Conservation (phyloP, 2,113 vertebrate species). For the Carassius gibelio region DNA sequence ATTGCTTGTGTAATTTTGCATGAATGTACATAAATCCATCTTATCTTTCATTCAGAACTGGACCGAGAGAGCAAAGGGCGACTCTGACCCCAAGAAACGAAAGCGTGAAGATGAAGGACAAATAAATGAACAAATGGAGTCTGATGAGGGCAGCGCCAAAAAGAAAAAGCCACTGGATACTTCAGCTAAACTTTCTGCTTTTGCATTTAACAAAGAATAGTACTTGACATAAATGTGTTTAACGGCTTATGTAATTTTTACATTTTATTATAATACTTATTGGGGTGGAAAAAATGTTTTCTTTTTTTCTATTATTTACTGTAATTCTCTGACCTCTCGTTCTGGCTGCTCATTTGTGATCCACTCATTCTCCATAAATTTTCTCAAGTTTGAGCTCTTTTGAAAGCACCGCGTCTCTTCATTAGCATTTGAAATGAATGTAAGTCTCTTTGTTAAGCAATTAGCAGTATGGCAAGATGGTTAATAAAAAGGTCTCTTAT, state of each 20-base stretch:
- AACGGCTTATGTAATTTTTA: not conserved
- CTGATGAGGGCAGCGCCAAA: constrained; percentile 74
- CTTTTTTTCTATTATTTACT: not conserved
- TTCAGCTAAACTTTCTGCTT: constrained; percentile 82
- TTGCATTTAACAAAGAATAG: constrained; percentile 87
- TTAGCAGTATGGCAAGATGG: not conserved
- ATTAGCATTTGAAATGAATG: constrained; percentile 31
- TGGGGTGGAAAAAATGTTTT: not conserved
- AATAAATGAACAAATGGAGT: constrained; percentile 51
- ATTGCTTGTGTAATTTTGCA: constrained; percentile 28
- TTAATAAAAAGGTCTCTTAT: not conserved
- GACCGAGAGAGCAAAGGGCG: constrained; percentile 84
- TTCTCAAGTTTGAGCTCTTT: constrained; percentile 16
- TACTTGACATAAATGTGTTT: not conserved
- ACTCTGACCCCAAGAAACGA: constrained; percentile 81
- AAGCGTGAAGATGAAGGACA: constrained; percentile 68
- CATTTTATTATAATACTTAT: constrained; percentile 3
- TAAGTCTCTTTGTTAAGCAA: not conserved
- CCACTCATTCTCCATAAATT: not conserved
- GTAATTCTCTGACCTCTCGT: not conserved
- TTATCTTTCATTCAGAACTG: constrained; percentile 74
- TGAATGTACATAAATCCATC: not conserved
- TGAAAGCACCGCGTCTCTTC: constrained; percentile 3
- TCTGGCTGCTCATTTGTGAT: not conserved
- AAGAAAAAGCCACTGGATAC: constrained; percentile 78